Base-by-base conservation (phyloP, 2,888 invertebrate species). In the Cheilosia urbana region DNA sequence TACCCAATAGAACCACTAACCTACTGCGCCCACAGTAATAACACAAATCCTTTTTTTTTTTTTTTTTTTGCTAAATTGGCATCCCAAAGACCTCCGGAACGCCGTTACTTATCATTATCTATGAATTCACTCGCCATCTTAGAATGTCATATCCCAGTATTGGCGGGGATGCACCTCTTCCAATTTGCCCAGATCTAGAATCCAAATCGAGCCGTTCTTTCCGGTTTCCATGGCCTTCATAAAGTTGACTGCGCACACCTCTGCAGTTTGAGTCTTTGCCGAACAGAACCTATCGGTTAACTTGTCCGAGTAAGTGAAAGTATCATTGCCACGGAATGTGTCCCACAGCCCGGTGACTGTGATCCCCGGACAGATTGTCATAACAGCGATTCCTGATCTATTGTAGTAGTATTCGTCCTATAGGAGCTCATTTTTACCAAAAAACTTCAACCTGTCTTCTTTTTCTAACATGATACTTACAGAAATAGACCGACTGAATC, bases 341-440 rank as follows among this genome's bases (percentile, higher is more conserved):
- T 85, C 76, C 85, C 80, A 81, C 21, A 85, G 24, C 1, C 85
- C 81, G 17, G 85, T 85, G 9, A 85, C 81, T 4, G 91, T 91
- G 19, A 90, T 90, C 21, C 91, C 91, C 57, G 90, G 91, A 58
- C 91, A 91, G 55, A 91, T 88, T 0, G 89, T 89, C 88, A 90
- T 89, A 17, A 91, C 89, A 37, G 91, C 89, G 1, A 91, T 89
- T 11, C 90, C 90, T 42, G 90, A 90, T 69, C 90, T 89, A 9
- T 85, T 87, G 21, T 88, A 90, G 51, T 90, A 90, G 13, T 89
- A 77, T 0, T 90, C 89, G 66, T 90, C 89, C 90, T 90, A n/a
- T 1, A 5, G 9, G 4, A 2, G 47, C 2, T 30, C 9, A 51
- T 7, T n/a, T 47, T 17, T 5, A 9, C 2, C 1, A 51, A 13